These are phyloP conservation scores for Anguilla megastoma DNA, from an alignment of 2,797 vertebrate species.

Conservation along the genomic window DNA sequence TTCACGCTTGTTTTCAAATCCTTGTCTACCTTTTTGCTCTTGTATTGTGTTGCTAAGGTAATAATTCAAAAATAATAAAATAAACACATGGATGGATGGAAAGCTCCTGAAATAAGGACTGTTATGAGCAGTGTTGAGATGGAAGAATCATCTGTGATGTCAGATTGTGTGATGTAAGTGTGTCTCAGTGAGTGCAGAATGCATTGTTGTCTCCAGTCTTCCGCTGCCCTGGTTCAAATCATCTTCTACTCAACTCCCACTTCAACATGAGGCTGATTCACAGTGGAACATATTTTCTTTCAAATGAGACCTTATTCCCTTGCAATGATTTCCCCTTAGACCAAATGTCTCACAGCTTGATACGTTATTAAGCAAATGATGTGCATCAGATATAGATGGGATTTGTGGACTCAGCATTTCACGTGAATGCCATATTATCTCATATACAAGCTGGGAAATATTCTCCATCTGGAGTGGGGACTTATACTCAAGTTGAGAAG, in stretches of 20 bases:
- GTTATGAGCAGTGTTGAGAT: not conserved
- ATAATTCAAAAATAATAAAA: not conserved
- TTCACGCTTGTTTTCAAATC: conserved; percentile 3
- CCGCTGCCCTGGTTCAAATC: not conserved
- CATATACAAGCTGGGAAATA: not conserved
- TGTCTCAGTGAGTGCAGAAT: not conserved
- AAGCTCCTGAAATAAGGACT: conserved; percentile 16
- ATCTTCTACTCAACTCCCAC: not conserved
- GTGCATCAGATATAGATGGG: conserved; percentile 17
- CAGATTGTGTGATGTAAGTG: not conserved
- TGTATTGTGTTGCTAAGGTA: not conserved
- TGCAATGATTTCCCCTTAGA: conserved; percentile 16
- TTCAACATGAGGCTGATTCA: conserved; percentile 16
- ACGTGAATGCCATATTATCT: not conserved
- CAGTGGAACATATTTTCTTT: conserved; percentile 8
- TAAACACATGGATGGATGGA: not conserved
- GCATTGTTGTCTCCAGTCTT: not conserved
- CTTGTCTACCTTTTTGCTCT: conserved; percentile 20
- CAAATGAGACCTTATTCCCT: conserved; percentile 29
- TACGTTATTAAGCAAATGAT: conserved; percentile 20
- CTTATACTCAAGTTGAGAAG: not conserved
- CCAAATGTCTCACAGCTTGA: conserved; percentile 26
- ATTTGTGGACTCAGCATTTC: conserved; percentile 14
- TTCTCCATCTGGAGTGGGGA: not conserved
- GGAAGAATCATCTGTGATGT: not conserved